Percentiles rank a stretch among this genome's conserved stretches.
phyloP scores from a whole-genome alignment of 2,888 invertebrate genomes.

The Alloscopus bannaensis region DNA sequence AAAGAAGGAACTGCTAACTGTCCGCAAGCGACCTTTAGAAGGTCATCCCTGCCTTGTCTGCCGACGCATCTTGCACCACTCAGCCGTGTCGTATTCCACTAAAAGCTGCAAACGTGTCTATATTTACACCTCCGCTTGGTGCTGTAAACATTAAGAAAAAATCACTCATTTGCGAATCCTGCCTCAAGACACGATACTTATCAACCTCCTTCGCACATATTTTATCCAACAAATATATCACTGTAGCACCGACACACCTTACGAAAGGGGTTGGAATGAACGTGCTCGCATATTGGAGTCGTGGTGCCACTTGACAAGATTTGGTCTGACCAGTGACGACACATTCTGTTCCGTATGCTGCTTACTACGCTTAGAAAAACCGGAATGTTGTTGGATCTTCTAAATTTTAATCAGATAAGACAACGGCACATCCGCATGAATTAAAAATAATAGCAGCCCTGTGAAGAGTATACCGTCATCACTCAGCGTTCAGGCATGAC shows the following conservation, averaged over 20 bases:
- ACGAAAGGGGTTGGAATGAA: too few species aligned
- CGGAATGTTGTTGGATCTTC: background rate
- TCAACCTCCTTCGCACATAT: background rate
- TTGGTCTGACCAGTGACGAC: background rate
- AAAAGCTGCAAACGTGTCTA: slow-evolving; percentile 2
- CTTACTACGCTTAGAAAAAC: background rate
- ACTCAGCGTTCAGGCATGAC: slow-evolving; percentile 11
- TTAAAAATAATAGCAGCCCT: slow-evolving; percentile 5
- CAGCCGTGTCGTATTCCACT: background rate
- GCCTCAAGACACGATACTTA: background rate
- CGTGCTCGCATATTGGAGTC: too few species aligned
- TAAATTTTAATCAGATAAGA: slow-evolving; percentile 3
- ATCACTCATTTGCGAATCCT: slow-evolving; percentile 6
- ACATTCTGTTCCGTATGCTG: background rate
- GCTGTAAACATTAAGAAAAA: background rate
- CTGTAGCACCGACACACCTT: too few species aligned
- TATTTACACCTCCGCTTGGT: slow-evolving; percentile 37
- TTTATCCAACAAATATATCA: background rate
- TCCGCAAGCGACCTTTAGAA: slow-evolving; percentile 41
- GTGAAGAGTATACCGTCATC: background rate
- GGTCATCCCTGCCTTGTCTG: slow-evolving; percentile 35
- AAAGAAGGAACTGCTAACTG: slow-evolving; percentile 45
- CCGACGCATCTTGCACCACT: slow-evolving; percentile 30
- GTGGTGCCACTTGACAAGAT: too few species aligned
- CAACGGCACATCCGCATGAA: slow-evolving; percentile 5